Evolutionary conservation across 2,888 invertebrate species (phyloP).

Genomic region (Drosophila atripex): DNA sequence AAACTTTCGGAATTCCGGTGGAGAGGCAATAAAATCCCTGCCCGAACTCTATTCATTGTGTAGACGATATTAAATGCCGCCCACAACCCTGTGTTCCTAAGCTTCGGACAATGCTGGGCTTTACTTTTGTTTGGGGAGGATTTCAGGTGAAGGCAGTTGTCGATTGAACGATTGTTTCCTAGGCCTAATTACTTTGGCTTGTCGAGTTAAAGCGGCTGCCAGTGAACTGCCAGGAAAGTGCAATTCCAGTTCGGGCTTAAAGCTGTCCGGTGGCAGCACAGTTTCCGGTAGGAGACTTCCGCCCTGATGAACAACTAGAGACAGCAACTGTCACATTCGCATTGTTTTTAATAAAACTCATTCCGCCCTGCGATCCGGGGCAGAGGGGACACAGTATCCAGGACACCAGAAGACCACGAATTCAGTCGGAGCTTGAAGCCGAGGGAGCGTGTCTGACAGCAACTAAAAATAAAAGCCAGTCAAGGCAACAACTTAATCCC

Average conservation of each 20-base stretch:
- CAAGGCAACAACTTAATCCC: slow-evolving; percentile 66
- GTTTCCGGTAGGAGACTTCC: slow-evolving; percentile 29
- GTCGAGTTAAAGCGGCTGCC: not conserved
- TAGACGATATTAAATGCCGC: slow-evolving; percentile 26
- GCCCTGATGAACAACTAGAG: slow-evolving; percentile 49
- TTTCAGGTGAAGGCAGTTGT: slow-evolving; percentile 9
- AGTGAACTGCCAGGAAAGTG: not conserved
- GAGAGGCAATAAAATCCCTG: slow-evolving; percentile 12
- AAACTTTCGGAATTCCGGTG: slow-evolving; percentile 15
- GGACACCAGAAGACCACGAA: not conserved
- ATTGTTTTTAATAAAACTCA: slow-evolving; percentile 67
- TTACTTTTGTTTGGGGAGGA: not conserved
- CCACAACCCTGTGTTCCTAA: not conserved
- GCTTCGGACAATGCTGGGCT: not conserved
- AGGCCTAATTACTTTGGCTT: slow-evolving; percentile 1
- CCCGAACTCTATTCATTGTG: slow-evolving; percentile 10
- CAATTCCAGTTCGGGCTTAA: slow-evolving; percentile 13
- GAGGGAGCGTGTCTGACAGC: slow-evolving; percentile 43
- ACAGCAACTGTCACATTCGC: slow-evolving; percentile 42
- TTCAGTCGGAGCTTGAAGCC: not conserved
- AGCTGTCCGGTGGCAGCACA: slow-evolving; percentile 15
- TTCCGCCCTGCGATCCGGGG: not conserved
- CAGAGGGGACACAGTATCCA: not conserved
- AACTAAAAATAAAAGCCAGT: slow-evolving; percentile 57
- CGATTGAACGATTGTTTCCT: slow-evolving; percentile 18